phyloP scores from a whole-genome alignment of 2,113 vertebrate species.

The Archocentrus centrarchus region DNA sequence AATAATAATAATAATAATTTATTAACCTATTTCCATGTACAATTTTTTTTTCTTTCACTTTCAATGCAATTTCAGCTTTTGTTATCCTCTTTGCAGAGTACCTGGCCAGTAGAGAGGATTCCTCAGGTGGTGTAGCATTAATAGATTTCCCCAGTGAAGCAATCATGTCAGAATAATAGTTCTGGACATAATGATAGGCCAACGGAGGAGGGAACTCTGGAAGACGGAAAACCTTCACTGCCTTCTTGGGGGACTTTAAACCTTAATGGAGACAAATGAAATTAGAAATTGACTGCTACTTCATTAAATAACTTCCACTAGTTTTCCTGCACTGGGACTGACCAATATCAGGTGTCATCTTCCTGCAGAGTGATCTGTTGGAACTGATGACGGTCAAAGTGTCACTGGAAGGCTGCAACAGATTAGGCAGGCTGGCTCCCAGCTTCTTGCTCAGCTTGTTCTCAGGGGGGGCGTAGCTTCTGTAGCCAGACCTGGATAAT shows the following conservation, averaged over 20 bases:
- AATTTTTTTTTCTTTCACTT: background rate
- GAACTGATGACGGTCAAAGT: conserved; percentile 20
- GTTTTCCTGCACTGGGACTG: conserved; percentile 7
- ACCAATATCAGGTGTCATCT: conserved; percentile 58
- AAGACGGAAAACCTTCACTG: conserved; percentile 85
- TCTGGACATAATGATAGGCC: conserved; percentile 86
- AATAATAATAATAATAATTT: background rate
- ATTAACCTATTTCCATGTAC: background rate
- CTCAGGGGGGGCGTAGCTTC: conserved; percentile 59
- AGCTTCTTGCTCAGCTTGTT: conserved; percentile 80
- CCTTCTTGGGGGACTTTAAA: conserved; percentile 67
- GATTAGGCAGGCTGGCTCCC: conserved; percentile 92
- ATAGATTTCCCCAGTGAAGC: conserved; percentile 87
- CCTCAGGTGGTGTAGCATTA: conserved; percentile 75
- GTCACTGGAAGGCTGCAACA: conserved; percentile 77
- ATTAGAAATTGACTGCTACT: background rate
- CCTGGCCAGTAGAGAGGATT: conserved; percentile 88
- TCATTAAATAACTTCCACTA: background rate
- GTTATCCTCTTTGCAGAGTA: conserved; percentile 57
- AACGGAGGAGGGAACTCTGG: conserved; percentile 92
- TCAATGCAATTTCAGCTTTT: background rate
- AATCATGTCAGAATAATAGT: conserved; percentile 88
- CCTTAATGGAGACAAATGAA: conserved; percentile 67
- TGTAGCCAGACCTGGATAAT: conserved; percentile 74
- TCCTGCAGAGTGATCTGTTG: conserved; percentile 77